phyloP scores from a whole-genome alignment of 64 coral and sea anemone species.

The Catalaphyllia jardinei region DNA sequence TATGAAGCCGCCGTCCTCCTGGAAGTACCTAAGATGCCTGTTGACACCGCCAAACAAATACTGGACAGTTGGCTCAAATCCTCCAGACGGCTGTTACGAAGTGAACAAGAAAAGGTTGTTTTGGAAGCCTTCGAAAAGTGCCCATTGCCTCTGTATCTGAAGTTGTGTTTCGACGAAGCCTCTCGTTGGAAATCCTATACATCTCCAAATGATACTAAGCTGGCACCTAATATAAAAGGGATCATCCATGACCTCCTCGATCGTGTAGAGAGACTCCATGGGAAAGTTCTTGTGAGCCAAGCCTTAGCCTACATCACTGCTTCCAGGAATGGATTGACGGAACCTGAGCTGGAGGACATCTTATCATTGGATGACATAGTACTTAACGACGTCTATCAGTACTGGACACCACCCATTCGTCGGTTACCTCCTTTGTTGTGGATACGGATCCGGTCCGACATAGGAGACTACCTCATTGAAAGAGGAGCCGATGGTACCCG shows the following conservation, averaged over 20 bases:
- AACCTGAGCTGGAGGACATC: constrained; percentile 82
- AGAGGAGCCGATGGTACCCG: constrained; percentile 88
- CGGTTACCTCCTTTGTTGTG: constrained; percentile 86
- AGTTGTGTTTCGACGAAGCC: constrained; percentile 74
- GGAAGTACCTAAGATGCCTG: constrained; percentile 59
- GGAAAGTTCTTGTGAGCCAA: constrained; percentile 67
- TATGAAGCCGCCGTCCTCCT: constrained; percentile 27
- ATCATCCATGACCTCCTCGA: constrained; percentile 80
- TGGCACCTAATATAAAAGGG: constrained; percentile 40
- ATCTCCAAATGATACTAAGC: constrained; percentile 21
- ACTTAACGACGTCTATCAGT: constrained; percentile 96
- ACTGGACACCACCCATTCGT: constrained; percentile 94
- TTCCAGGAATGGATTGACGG: constrained; percentile 71
- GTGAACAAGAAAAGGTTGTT: constrained; percentile 59
- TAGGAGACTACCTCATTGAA: constrained; percentile 93
- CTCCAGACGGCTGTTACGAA: constrained; percentile 16
- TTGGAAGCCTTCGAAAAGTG: constrained; percentile 70
- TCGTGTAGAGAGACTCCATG: constrained; percentile 62
- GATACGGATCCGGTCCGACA: constrained; percentile 93
- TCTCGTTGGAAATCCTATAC: constrained; percentile 84
- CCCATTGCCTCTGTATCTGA: constrained; percentile 66
- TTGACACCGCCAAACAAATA: constrained; percentile 55
- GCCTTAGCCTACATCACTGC: constrained; percentile 72
- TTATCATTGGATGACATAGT: constrained; percentile 92
- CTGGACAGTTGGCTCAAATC: constrained; percentile 63